A percentile compares a stretch with the other conserved stretches of the same genome.
Evolutionary conservation across 2,113 vertebrate species (phyloP).

Genomic region (Rhea americana): DNA sequence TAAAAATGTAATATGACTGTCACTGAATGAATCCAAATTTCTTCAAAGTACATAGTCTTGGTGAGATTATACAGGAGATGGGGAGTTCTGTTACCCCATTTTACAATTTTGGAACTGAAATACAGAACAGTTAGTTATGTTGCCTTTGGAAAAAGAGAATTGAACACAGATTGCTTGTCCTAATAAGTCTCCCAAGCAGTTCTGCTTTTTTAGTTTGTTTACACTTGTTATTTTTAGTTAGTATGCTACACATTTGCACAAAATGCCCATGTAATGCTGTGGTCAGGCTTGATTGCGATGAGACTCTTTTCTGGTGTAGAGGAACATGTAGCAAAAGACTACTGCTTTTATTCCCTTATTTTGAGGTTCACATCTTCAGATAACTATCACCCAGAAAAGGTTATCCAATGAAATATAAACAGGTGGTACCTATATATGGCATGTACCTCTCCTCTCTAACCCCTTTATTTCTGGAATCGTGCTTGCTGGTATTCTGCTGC

Average conservation of each 20-base stretch:
- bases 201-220: background rate
- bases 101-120: background rate
- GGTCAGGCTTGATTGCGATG: accelerated
- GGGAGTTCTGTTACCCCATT: background rate
- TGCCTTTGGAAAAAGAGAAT: background rate
- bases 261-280: accelerated
- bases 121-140: accelerated
- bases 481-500: background rate
- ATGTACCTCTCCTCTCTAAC: background rate
- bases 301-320: background rate
- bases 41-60: background rate
- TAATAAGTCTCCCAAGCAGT: background rate
- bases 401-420: background rate
- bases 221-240: background rate
- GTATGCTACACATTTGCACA: accelerated
- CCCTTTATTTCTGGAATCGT: background rate
- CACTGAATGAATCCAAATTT: background rate
- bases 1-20: background rate
- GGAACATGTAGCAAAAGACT: background rate
- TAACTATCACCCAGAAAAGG: background rate
- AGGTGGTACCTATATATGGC: background rate
- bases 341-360: background rate
- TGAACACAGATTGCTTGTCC: background rate
- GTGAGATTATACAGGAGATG: background rate
- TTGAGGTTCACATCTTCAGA: background rate